Evolutionary conservation across 2,113 vertebrate species (phyloP).

Genomic region (Hypanus sabinus): DNA sequence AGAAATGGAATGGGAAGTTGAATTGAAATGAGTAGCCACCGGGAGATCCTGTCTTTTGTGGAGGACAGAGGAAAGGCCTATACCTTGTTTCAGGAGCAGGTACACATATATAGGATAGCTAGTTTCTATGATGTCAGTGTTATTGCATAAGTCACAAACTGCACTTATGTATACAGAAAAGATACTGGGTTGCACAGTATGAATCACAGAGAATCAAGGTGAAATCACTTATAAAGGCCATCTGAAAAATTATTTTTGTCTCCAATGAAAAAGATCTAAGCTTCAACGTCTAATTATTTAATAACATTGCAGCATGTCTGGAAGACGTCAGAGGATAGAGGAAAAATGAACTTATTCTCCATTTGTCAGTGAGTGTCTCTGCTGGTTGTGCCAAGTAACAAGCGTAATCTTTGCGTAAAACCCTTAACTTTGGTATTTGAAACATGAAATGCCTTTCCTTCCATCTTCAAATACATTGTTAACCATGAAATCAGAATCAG

Average conservation of each 20-base stretch:
- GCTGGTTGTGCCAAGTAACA: not conserved
- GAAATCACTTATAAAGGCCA: not conserved
- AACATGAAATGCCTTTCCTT: not conserved
- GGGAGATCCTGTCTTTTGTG: too few relatives aligned
- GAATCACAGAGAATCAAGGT: not conserved
- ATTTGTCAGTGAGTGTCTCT: not conserved
- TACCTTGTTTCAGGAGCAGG: not conserved
- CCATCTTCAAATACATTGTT: not conserved
- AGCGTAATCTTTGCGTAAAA: not conserved
- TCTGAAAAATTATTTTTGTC: not conserved
- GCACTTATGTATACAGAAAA: not conserved
- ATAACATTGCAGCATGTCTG: not conserved
- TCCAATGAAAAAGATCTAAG: not conserved
- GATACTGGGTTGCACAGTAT: not conserved
- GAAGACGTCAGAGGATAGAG: not conserved
- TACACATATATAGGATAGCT: not conserved
- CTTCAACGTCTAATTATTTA: not conserved
- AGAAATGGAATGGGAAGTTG: too few relatives aligned
- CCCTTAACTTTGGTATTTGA: not conserved
- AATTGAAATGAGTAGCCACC: too few relatives aligned
- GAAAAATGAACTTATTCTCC: not conserved
- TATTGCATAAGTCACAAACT: not conserved
- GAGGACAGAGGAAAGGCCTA: not conserved
- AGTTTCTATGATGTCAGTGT: not conserved
- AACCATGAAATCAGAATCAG: too few relatives aligned